Base-by-base conservation (phyloP, 2,113 vertebrate genomes). In the Macaca fascicularis region DNA sequence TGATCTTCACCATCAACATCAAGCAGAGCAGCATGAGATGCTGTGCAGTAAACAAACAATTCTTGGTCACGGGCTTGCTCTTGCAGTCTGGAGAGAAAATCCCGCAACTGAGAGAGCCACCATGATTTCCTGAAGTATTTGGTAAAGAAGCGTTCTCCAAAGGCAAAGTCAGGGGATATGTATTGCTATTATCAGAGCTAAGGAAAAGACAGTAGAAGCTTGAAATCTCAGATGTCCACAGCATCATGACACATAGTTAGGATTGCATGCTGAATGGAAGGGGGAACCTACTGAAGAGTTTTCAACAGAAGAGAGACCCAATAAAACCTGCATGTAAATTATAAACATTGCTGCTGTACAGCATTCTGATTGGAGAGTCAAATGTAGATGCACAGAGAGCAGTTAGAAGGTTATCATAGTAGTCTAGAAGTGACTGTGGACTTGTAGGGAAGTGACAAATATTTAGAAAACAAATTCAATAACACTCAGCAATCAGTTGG, bases 401-500 rank as follows among this genome's bases (percentile, higher is more conserved):
- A 23, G 35, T 27, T 27, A 61, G 11, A 20, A 57, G 12, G 32
- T 17, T 1, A 45, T 4, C 5, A 14, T 0, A 38, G 2, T 48
- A 64, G 1, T 50, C 20, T 59, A 48, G 27, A 94, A 48, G 9
- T 81, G 40, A 74, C 7, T 4, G 11, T 38, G 40, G 17, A 40
- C 32, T 91, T 81, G 30, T 20, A 23, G 35, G 82, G 75, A 87
- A 50, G 64, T 38, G 11, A 43, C 32, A 57, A 61, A 43, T 50
- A 64, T 55, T 64, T 61, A 84, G 23, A 48, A 95, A 94, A 84
- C 48, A 7, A 22, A 40, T 59, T 80, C 27, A 45, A 10, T 5
- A 75, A 10, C 12, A 90, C 10, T 57, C 38, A 43, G 19, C 27
- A 75, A 59, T 11, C n/a, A 79, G 6, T 7, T 85, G 67, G 23